Evolutionary conservation across 2,888 invertebrate genomes (phyloP), one percentile per base, ranked within the genome.

Genomic region (Oligia strigilis): DNA sequence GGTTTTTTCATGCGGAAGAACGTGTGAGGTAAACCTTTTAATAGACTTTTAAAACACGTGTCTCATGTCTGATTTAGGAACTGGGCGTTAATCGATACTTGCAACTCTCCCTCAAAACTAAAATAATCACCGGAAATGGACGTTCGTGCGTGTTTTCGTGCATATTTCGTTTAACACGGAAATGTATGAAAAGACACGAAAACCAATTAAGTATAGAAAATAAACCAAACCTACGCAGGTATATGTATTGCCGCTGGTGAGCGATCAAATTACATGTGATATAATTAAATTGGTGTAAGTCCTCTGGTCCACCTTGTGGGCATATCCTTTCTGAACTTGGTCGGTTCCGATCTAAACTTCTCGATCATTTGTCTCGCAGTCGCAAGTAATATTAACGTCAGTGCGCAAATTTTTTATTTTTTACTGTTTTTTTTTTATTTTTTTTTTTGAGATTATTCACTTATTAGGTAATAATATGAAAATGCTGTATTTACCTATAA

Each of bases 81-180:
- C n/a, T 43, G 58, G 11, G 36, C 11, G 11, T 69, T 72, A 52
- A 70, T 58, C 60, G 36, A 49, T 40, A 8, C 11, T 23, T 72
- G 8, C 43, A 82, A 72, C 11, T 73, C 77, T 87, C 85, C 87
- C 77, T 71, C 77, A 73, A 87, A 78, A 71, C 43, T 46, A 49
- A 76, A 87, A 83, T 86, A 69, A 71, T 60, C 69, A 67, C 69
- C 80, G 86, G 83, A 86, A 86, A 75, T 86, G 71, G 83, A 71
- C 14, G 43, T 13, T 55, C 64, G 62, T 72, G 84, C 87, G 83
- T 73, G 84, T 67, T 79, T 17, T 81, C 62, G 60, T 71, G 49
- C 49, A 77, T 71, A 75, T 77, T 78, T 78, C 65, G 82, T 64
- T 72, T 17, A 46, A 73, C 49, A 55, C 76, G 87, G 84, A 87